A percentile compares a stretch with the other conserved stretches of the same genome.
phyloP scores from a whole-genome alignment of 2,888 invertebrate genomes.

The Ophioninae sp. region DNA sequence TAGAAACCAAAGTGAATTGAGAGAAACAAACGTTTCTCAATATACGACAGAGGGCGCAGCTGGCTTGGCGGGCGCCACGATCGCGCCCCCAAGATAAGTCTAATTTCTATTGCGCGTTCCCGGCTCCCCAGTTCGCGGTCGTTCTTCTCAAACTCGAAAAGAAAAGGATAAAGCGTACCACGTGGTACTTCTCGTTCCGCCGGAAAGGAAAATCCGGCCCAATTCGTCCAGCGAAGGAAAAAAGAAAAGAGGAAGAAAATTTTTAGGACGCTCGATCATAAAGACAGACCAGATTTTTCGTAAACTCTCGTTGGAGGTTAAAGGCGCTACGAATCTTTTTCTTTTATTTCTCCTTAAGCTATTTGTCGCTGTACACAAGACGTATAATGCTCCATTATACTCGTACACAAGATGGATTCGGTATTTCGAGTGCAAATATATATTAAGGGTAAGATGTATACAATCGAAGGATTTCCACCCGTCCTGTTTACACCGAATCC shows the following conservation, averaged over 20 bases:
- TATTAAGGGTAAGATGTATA: conserved; percentile 47
- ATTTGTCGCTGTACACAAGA: conserved; percentile 28
- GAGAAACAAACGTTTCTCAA: conserved; percentile 15
- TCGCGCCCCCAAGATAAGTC: conserved; percentile 76
- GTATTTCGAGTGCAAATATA: conserved; percentile 43
- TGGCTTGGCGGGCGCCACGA: conserved; percentile 66
- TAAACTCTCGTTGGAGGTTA: conserved; percentile 50
- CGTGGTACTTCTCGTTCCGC: conserved; percentile 36
- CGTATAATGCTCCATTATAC: conserved; percentile 44
- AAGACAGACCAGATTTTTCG: conserved; percentile 51
- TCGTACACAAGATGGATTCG: conserved; percentile 38
- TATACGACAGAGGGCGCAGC: conserved; percentile 55
- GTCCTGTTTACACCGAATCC: conserved; percentile 66
- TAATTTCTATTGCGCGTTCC: conserved; percentile 73
- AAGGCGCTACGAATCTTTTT: conserved; percentile 56
- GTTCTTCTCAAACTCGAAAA: conserved; percentile 62
- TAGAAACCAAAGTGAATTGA: not conserved
- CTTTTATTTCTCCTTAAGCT: conserved; percentile 32
- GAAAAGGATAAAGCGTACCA: conserved; percentile 31
- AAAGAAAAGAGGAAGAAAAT: conserved; percentile 29
- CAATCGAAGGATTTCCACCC: conserved; percentile 67
- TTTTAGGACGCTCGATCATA: conserved; percentile 51
- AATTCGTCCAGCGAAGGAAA: conserved; percentile 64
- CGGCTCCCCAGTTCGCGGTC: conserved; percentile 54
- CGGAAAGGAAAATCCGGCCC: conserved; percentile 74